A percentile compares a stretch with the other conserved stretches of the same genome.
phyloP scores from a whole-genome alignment of 2,797 vertebrate genomes.

The Sebastes trivittatus region DNA sequence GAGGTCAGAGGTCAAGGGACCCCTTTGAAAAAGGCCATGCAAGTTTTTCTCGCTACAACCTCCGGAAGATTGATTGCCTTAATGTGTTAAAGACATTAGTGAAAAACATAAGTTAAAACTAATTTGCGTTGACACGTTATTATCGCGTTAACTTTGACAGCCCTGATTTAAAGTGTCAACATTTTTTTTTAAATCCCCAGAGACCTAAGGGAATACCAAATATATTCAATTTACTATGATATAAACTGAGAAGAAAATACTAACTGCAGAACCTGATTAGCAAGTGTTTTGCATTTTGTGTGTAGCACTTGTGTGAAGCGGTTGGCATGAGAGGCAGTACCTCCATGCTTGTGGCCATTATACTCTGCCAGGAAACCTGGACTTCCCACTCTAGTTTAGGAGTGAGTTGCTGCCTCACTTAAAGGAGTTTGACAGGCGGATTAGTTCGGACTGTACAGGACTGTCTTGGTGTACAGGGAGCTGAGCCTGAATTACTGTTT shows the following conservation, averaged over 20 bases:
- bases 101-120: too few species aligned
- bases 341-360: neutral
- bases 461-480: neutral
- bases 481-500: neutral
- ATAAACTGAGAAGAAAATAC: neutral
- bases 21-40: too few species aligned
- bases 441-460: neutral
- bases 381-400: neutral
- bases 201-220: neutral
- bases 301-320: neutral
- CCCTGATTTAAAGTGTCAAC: too few species aligned
- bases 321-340: neutral
- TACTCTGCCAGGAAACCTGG: neutral
- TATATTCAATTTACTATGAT: neutral
- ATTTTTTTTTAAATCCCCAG: neutral
- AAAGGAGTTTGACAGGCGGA: neutral
- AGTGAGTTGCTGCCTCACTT: neutral
- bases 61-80: too few species aligned
- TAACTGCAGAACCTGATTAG: neutral
- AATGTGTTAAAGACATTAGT: too few species aligned
- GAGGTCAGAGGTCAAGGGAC: too few species aligned
- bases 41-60: too few species aligned
- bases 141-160: too few species aligned
- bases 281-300: neutral
- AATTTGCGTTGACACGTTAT: too few species aligned